These are phyloP conservation scores for Tetragnatha versicolor DNA, from an alignment of 1,140 invertebrate species.

Conservation along the genomic window DNA sequence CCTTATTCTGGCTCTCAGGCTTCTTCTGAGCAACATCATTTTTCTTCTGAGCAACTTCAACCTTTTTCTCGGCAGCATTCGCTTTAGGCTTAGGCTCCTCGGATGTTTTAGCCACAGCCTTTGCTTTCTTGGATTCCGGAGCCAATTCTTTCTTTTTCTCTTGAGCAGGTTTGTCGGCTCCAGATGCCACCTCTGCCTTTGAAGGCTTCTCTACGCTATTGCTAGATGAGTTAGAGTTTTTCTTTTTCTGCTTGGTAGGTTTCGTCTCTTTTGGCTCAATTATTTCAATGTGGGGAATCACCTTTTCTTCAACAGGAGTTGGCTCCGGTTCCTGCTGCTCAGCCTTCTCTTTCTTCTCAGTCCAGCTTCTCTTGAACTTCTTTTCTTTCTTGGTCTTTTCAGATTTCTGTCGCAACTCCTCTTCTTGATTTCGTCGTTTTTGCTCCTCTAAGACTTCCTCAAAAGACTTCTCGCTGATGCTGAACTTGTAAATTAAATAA, in stretches of 20 bases:
- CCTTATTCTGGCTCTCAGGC: no score
- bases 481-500: conserved; percentile 35
- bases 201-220: not conserved
- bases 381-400: conserved; percentile 51
- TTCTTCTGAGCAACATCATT: no score
- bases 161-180: not conserved
- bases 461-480: conserved; percentile 48
- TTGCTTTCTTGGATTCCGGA: not conserved
- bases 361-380: conserved; percentile 41
- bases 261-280: conserved; percentile 43
- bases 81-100: not conserved
- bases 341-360: conserved; percentile 30
- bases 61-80: not conserved
- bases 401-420: conserved; percentile 15
- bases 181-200: conserved; percentile 25
- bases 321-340: conserved; percentile 2
- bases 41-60: no score
- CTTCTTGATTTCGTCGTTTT: conserved; percentile 41
- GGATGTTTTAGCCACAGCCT: not conserved
- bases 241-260: conserved; percentile 30
- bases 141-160: conserved; percentile 17
- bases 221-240: not conserved
- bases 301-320: not conserved
- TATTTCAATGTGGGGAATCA: conserved; percentile 27
- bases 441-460: conserved; percentile 52